Evolutionary conservation across 2,888 invertebrate species (phyloP), one percentile per base, ranked within the genome.

Genomic region (Phaonia tiefii): DNA sequence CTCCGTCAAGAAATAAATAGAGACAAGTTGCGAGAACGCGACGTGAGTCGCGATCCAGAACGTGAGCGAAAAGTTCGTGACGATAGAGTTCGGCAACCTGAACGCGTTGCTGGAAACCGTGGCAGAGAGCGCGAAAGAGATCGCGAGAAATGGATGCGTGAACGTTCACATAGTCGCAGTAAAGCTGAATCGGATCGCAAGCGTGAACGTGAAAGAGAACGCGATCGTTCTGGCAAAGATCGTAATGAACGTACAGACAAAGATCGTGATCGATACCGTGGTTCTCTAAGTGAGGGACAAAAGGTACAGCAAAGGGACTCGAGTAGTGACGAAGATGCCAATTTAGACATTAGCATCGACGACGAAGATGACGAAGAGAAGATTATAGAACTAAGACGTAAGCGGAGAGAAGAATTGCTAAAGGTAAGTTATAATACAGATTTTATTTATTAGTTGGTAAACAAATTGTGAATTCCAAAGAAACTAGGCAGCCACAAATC

Each of bases 331-430:
- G 95, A 94, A 82, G 95, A 95, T 81, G 92, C 94, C 2, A 93
- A 95, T 87, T 92, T 95, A 75, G 94, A 96, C 85, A 94, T 96
- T 72, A 93, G 96, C 17, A 96, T 97, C 80, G 97, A 97, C 83
- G 93, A 96, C 3, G 97, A 97, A 80, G 97, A 98, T 89, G 96
- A 97, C 86, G 98, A 98, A 88, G 97, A 98, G 89, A 95, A 95
- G 85, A 96, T 98, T 85, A 99, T 99, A 88, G 97, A 98, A 89
- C 93, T 94, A 87, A 92, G 97, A 84, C 93, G 98, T 80, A 95
- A 96, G 87, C 95, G 97, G 87, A 92, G 98, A 49, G 97, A 98
- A 90, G 96, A 96, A 88, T 92, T 99, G 5, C 88, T 98, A 75
- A 96, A 96, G 93, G 96, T 96, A 91, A 86, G 82, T 85, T 22